Evolutionary conservation across 2,888 invertebrate species (phyloP), one percentile per base, ranked within the genome.

Genomic region (Hirudinaria manillensis): DNA sequence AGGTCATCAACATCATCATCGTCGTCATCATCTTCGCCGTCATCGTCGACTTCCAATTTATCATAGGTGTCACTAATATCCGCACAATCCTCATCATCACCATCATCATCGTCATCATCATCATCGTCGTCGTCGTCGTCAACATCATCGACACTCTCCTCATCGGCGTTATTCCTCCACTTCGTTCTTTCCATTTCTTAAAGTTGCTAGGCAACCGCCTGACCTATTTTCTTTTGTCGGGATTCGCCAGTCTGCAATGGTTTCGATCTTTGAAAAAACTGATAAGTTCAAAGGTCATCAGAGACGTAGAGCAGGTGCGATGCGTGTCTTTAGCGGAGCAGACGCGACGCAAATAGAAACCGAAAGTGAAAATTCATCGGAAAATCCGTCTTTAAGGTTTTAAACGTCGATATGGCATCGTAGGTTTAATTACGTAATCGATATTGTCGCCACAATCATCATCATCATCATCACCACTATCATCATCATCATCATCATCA

Each of bases 121-220:
- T 74, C 76, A 74, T 67, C 68, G 55, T 70, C 68, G 67, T 76
- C 77, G 24, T 73, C 29, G 36, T 76, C 76, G 29, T n/a, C 34
- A 34, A 67, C 68, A 29, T 70, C 71, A 27, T 73, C 73, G 32
- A 6, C 61, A 16, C 77, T 76, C 72, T 75, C 76, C 71, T 77
- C 79, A 75, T 55, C 75, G 6, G 75, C 77, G 29, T 70, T 68
- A 45, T 77, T 76, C 10, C 36, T 36, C 36, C 36, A 36, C 36
- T 36, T 36, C 36, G 10, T 36, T 36, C 36, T 36, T 36, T 36
- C 36, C 36, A 36, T 36, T 10, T 36, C 36, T 36, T 36, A 45
- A 45, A 6, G 13, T 1, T 45, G 10, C 13, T 4, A 6, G 45
- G 45, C 45, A 10, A 7, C 45, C 45, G 16, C 45, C 45, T 45